Evolutionary conservation across 2,888 invertebrate genomes (phyloP).

Genomic region (Halictus ligatus): DNA sequence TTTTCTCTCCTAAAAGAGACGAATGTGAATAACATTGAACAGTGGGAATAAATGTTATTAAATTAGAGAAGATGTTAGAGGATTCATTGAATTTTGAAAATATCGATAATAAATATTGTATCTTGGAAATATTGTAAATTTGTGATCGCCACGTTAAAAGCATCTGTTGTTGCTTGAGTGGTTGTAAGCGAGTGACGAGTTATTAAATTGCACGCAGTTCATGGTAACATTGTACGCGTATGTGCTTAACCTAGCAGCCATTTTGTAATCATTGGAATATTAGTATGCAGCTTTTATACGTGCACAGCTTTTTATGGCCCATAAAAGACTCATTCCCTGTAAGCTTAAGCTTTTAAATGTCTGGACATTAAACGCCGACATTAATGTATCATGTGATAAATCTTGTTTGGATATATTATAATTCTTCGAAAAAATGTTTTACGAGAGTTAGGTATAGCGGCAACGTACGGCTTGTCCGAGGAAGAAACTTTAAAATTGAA

Average conservation of each 20-base stretch:
- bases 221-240: neutral
- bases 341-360: neutral
- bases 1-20: no score
- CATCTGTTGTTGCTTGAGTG: neutral
- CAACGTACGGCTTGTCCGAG: neutral
- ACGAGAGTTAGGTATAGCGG: neutral
- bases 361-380: neutral
- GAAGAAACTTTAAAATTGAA: neutral
- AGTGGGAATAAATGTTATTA: no score
- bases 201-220: neutral
- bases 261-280: neutral
- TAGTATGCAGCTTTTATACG: neutral
- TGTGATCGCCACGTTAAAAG: neutral
- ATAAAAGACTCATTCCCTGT: neutral
- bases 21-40: no score
- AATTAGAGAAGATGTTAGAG: no score
- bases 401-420: neutral
- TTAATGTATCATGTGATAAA: neutral
- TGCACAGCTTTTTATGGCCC: neutral
- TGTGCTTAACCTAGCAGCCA: neutral
- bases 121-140: neutral
- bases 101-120: neutral
- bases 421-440: neutral
- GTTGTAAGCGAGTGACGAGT: neutral
- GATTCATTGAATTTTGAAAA: neutral